Evolutionary conservation across 2,113 vertebrate genomes (phyloP), one percentile per base, ranked within the genome.

Genomic region (Cyprinodon variegatus): DNA sequence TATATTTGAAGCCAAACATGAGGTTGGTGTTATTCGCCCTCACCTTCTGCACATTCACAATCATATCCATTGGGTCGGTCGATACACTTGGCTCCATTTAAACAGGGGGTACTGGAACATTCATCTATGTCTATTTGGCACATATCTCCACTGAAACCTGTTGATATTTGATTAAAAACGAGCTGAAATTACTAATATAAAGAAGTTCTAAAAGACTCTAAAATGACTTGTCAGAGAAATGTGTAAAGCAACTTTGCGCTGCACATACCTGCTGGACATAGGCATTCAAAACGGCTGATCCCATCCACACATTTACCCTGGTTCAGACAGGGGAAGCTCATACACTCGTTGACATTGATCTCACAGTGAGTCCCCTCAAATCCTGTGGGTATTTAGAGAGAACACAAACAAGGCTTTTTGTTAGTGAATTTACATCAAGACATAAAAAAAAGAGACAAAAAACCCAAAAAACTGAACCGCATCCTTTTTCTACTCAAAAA

Each of bases 71-170:
- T 97, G 3, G 97, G 97, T 68, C 96, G 94, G 77, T 99, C 97
- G 0, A 96, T 95, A 4, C 97, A 99, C 75, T 98, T 99, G 82
- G 97, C 97, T 39, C 97, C 97, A 0, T 99, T 98, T 48, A 96
- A 95, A 80, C 97, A 99, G 0, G 97, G 97, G 0, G 97, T 99
- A 81, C 97, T 99, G 72, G 97, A 97, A 72, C 97, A 99, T 82
- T 99, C 97, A 0, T 98, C 97, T 4, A 97, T 96, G 87, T 99
- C 97, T 17, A 97, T 95, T 90, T 98, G 97, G 83, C 97, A 99
- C 85, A 94, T 96, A 0, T 96, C 96, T 29, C 97, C 97, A 0
- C 95, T 96, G 91, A 99, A 99, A 29, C 97, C 97, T 99, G 86
- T 61, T 79, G 72, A 77, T 3, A 62, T 10, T 41, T 20, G 36